Conservation (phyloP, 2,797 vertebrate species). For the Fratercula arctica region DNA sequence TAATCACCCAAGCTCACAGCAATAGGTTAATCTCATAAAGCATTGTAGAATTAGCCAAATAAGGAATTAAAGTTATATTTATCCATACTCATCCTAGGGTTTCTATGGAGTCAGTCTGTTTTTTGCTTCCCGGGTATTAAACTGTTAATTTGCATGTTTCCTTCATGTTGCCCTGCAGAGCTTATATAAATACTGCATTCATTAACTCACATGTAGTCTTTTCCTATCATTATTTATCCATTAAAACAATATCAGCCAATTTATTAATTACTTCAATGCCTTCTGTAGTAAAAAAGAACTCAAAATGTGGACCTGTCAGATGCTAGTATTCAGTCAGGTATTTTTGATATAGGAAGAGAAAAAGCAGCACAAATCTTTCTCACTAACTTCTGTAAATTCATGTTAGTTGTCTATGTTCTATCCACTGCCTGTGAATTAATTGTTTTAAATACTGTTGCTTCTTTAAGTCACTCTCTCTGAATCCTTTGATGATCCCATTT, state of each 20-base stretch:
- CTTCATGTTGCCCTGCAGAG: not conserved
- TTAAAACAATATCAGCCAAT: not conserved
- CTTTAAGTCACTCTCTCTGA: not conserved
- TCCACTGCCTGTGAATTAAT: not conserved
- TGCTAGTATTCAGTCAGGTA: not conserved
- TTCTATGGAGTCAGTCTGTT: conserved; percentile 29
- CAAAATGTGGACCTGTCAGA: not conserved
- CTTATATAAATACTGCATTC: not conserved
- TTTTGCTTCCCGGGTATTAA: not conserved
- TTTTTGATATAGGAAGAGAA: not conserved
- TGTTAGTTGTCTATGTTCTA: not conserved
- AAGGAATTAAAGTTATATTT: conserved; percentile 22
- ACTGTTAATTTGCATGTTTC: not conserved
- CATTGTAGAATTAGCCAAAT: not conserved
- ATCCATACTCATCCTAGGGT: not conserved
- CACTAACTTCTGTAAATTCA: not conserved
- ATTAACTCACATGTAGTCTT: not conserved
- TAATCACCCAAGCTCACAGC: not conserved
- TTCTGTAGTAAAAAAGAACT: conserved; percentile 21
- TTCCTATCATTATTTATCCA: not conserved
- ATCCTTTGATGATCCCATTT: not conserved
- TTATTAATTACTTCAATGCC: not conserved
- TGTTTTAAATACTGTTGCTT: not conserved
- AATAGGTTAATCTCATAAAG: conserved; percentile 1
- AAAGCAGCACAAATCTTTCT: not conserved